Percentiles rank a stretch among this genome's conserved stretches.
phyloP scores from a whole-genome alignment of 2,797 vertebrate genomes.

The Rhodeus uyekii region DNA sequence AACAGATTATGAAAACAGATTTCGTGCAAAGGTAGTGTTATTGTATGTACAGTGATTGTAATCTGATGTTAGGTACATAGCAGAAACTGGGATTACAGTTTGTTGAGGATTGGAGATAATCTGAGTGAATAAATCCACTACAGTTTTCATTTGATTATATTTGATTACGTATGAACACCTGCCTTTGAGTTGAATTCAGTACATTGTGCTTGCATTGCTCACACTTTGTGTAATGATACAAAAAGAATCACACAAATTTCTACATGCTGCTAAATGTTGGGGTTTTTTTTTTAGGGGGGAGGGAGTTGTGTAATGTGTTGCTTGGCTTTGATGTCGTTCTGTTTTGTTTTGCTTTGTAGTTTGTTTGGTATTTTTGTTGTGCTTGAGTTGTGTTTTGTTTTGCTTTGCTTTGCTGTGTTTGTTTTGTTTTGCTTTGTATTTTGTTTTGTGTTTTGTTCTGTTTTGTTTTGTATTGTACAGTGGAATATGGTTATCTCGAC shows the following conservation, averaged over 20 bases:
- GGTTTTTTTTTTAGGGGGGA: background rate
- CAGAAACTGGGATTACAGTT: conserved; percentile 25
- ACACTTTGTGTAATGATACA: background rate
- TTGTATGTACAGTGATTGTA: background rate
- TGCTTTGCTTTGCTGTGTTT: background rate
- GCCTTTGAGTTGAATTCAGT: background rate
- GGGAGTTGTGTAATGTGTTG: too few species aligned
- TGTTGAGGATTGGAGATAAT: conserved; percentile 50
- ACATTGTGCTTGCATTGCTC: background rate
- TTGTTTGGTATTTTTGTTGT: background rate
- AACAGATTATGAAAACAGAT: conserved; percentile 7
- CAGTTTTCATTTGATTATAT: conserved; percentile 48
- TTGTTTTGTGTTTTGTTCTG: background rate
- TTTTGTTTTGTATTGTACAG: too few species aligned
- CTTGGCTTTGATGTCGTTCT: background rate
- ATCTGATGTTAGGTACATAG: conserved; percentile 38
- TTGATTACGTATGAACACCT: conserved; percentile 21
- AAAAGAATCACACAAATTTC: too few species aligned
- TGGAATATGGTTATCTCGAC: too few species aligned
- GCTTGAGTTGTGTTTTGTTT: background rate
- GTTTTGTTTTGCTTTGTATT: background rate
- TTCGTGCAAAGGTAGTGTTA: background rate
- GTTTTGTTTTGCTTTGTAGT: background rate
- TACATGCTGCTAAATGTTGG: background rate
- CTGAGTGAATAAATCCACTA: conserved; percentile 47